Evolutionary conservation across 2,888 invertebrate genomes (phyloP).

Genomic region (Ashinkailepas kermadecensis): DNA sequence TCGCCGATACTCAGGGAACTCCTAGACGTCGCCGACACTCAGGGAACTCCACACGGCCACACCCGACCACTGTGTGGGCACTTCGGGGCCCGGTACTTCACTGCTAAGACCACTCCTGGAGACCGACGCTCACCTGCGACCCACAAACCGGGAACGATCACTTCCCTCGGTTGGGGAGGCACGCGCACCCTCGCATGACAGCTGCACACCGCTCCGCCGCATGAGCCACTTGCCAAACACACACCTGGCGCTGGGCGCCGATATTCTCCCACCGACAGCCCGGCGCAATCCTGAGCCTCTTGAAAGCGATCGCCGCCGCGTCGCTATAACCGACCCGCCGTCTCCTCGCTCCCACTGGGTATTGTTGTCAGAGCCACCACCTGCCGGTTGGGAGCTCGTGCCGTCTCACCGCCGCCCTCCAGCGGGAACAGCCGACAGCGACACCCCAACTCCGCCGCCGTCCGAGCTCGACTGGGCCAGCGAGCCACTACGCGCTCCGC

Average conservation of each 20-base stretch:
- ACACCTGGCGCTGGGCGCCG: not conserved
- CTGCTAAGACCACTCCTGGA: not conserved
- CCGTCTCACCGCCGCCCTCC: not conserved
- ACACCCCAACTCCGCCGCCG: no score
- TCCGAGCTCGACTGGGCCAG: no score
- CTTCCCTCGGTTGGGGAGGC: not conserved
- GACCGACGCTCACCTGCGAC: not conserved
- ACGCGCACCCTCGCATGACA: not conserved
- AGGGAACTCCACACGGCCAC: not conserved
- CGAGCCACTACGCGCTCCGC: not conserved
- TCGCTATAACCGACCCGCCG: not conserved
- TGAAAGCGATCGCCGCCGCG: not conserved
- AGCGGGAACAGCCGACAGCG: not conserved
- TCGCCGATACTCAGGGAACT: no score
- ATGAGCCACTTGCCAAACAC: not conserved
- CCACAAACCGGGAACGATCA: not conserved
- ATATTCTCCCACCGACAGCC: not conserved
- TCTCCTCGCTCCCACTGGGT: not conserved
- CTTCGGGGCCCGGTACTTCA: not conserved
- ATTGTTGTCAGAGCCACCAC: not conserved
- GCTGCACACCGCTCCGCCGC: not conserved
- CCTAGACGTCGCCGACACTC: no score
- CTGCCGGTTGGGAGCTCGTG: not conserved
- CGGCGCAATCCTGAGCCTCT: not conserved
- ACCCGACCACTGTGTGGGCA: not conserved